Evolutionary conservation across 92 coral and sea anemone genomes (phyloP), one percentile per base, ranked within the genome.

Genomic region (Phymanthus crucifer): DNA sequence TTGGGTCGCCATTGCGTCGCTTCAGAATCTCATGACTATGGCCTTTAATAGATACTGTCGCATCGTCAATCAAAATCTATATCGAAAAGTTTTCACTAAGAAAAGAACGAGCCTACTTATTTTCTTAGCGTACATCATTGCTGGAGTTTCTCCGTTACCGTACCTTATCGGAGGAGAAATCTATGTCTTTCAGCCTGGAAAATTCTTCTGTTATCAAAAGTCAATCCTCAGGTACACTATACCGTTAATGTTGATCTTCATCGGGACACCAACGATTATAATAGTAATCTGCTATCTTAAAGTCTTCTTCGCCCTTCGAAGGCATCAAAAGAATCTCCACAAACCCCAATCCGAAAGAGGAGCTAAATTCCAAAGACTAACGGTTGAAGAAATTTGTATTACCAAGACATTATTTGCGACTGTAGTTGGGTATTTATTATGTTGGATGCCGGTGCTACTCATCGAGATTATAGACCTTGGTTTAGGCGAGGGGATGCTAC

Each of bases 321-420:
- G 73, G 32, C 92, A 88, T 35, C 79, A 72, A 38, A 84, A 66
- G 29, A 84, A 83, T 29, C 73, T 88, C 0, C 72, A 72, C 19
- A 78, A 40, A 8, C 78, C 83, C 26, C 72, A 48, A 26, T 69
- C 78, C 12, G 54, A 48, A 26, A 75, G 64, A 32, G 71, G 73
- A 33, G 3, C 77, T 77, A 72, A 73, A 40, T 40, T 24, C 6
- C 65, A 23, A 3, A 33, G 80, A 43, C 67, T 88, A 40, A 80
- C 92, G 4, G 74, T 88, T 26, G 89, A 88, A 34, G 92, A 88
- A 19, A 80, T 88, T 32, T 80, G 77, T 13, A 77, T 86, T 45
- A 86, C 90, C 0, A 86, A 81, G 38, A 86, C 84, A 45, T 64
- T 86, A 72, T 86, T 86, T 43, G 90, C 90, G 3, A 86, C 90